Base-by-base conservation (phyloP, 2,888 invertebrate species). In the Acanthococcus lagerstroemiae region DNA sequence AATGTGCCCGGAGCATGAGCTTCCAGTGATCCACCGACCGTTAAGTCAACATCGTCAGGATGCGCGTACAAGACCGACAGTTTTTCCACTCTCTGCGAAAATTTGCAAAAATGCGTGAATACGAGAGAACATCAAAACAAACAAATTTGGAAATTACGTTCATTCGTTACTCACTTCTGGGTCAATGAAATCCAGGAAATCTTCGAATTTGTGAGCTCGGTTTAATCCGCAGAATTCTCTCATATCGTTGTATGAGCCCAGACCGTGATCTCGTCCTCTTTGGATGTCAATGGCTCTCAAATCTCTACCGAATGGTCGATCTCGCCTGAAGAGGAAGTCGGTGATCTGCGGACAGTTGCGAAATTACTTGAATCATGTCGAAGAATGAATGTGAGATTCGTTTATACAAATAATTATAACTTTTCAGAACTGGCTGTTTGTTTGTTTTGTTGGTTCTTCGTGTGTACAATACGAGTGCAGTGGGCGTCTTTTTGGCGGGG, bases 1-100 rank as follows among this genome's bases (percentile, higher is more conserved):
- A 88, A 79, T 0, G 91, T 84, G 0, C 87, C 90, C 0, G 83
- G 82, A 1, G 90, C 85, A 67, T 86, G 85, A 1, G 77, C 77
- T 76, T 95, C 95, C 58, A 92, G 74, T 0, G 90, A 84, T 0
- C 87, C 93, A 1, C 87, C 95, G 6, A 92, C 88, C 15, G 88
- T 89, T 66, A 94, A 75, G 71, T 95, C 94, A 1, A 95, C 87
- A 75, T 94, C 93, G 65, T 88, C 85, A 0, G 85, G 84, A 54
- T 80, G 80, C 68, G 82, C 83, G 76, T 90, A 90, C 0, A 88
- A 73, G 0, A 77, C 73, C 68, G 82, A 76, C 9, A 91, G 77
- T 69, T 83, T 81, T 67, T 80, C 77, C 44, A 90, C 82, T 72
- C 85, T 83, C 86, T 87, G 74, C 5, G 71, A 69, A 57, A 67